Base-by-base conservation (phyloP, 2,113 vertebrate genomes). In the Nannobrachium achirus region DNA sequence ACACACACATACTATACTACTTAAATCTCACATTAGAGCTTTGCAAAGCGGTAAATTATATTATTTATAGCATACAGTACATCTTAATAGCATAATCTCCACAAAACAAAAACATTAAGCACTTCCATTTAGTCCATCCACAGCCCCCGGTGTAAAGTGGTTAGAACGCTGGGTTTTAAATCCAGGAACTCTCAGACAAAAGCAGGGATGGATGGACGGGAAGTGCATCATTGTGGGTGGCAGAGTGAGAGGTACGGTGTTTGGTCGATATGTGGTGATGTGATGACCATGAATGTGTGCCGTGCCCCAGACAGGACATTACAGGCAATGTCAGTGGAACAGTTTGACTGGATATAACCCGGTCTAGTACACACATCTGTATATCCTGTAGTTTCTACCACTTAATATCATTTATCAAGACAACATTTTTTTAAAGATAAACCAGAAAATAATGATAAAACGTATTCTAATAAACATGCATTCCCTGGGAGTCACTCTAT, bases 401-500 rank as follows among this genome's bases (percentile, higher is more conserved):
- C 52, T 65, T 49, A 53, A 56, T 73, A 48, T 66, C 66, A 72
- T 75, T 42, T 60, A 60, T 60, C 63, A 69, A 76, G 53, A 70
- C 8, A 10, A 60, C 73, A 18, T 74, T 10, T 69, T 77, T 55
- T 48, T 78, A 76, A 33, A 33, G 25, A 33, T 33, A 33, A 33
- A 53, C 78, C 83, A 69, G 44, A 19, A 53, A 78, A n/a, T n/a
- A 71, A 16, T 38, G 75, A 65, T 75, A 63, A 82, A 77, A 82
- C 68, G 75, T 64, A 86, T 66, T 46, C 57, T 10, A 69, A 60
- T 8, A 33, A 33, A 79, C 55, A 63, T 41, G n/a, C 59, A 81
- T 80, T 86, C 86, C 66, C 64, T 69, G 56, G 90, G 86, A 89
- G 73, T 93, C 86, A 92, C 81, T 55, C 46, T 69, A 80, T 88